Evolutionary conservation across 2,888 invertebrate genomes (phyloP).

Genomic region (Drosophila histrio): DNA sequence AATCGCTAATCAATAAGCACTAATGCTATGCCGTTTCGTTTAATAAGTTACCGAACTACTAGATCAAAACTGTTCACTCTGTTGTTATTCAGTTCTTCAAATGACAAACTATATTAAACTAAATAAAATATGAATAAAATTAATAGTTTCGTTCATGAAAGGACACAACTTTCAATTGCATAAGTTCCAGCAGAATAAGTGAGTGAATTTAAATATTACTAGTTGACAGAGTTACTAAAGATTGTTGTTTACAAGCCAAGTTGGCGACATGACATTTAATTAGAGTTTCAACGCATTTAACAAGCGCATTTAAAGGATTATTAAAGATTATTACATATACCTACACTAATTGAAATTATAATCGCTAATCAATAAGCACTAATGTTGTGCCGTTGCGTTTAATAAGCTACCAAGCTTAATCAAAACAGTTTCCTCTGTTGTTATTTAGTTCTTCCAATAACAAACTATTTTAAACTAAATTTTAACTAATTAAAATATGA

Average conservation of each 20-base stretch:
- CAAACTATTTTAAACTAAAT: neutral
- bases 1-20: neutral
- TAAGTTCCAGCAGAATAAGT: neutral
- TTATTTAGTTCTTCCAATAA: neutral
- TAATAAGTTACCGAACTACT: neutral
- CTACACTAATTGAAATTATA: neutral
- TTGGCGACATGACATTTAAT: slow-evolving; percentile 1
- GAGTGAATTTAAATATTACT: neutral
- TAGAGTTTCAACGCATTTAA: neutral
- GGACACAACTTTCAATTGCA: neutral
- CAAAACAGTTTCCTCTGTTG: neutral
- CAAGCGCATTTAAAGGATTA: neutral
- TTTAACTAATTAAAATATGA: neutral
- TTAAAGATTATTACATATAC: neutral
- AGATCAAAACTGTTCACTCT: neutral
- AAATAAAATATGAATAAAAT: neutral
- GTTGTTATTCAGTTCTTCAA: neutral
- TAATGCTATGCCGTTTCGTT: neutral
- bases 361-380: neutral
- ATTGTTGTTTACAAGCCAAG: slow-evolving; percentile 13
- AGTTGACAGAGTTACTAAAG: neutral
- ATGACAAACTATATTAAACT: neutral
- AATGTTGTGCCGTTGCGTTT: neutral
- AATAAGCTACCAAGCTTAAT: neutral
- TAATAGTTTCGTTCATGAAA: neutral